These are phyloP conservation scores for Pantherophis guttatus DNA, from an alignment of 2,113 vertebrate genomes.

Conservation along the genomic window DNA sequence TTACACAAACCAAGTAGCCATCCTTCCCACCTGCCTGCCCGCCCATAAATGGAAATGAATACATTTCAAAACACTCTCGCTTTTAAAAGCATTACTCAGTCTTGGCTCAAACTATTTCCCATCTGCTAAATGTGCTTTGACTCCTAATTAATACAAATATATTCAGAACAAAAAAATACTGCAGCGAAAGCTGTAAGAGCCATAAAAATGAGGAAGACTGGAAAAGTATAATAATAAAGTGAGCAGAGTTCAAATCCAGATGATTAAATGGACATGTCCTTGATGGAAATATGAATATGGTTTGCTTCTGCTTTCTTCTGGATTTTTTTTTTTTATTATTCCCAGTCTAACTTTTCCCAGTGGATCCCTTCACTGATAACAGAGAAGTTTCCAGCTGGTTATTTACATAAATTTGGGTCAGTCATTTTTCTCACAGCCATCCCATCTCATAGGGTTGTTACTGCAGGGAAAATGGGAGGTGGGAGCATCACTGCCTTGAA, in stretches of 20 bases:
- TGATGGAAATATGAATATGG: neutral
- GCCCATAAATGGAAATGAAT: slow-evolving; percentile 29
- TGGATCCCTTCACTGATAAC: neutral
- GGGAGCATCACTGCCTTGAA: neutral
- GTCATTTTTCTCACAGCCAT: neutral
- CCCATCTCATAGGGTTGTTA: neutral
- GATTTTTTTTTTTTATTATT: neutral
- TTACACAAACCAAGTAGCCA: slow-evolving; percentile 35
- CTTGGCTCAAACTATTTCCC: slow-evolving; percentile 40
- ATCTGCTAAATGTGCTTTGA: slow-evolving; percentile 38
- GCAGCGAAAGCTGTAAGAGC: neutral
- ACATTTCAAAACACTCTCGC: slow-evolving; percentile 15
- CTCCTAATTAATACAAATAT: slow-evolving; percentile 37
- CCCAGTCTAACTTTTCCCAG: neutral
- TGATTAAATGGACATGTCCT: neutral
- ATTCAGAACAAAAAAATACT: slow-evolving; percentile 5
- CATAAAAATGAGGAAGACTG: neutral
- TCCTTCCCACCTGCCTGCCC: slow-evolving; percentile 18
- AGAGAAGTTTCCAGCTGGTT: neutral
- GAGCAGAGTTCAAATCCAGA: neutral
- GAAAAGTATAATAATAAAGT: neutral
- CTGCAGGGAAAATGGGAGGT: neutral
- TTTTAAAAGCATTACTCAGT: slow-evolving; percentile 55
- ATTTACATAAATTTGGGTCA: neutral
- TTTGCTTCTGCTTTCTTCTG: neutral